phyloP scores from a whole-genome alignment of 2,797 vertebrate genomes.

The Merluccius polli region DNA sequence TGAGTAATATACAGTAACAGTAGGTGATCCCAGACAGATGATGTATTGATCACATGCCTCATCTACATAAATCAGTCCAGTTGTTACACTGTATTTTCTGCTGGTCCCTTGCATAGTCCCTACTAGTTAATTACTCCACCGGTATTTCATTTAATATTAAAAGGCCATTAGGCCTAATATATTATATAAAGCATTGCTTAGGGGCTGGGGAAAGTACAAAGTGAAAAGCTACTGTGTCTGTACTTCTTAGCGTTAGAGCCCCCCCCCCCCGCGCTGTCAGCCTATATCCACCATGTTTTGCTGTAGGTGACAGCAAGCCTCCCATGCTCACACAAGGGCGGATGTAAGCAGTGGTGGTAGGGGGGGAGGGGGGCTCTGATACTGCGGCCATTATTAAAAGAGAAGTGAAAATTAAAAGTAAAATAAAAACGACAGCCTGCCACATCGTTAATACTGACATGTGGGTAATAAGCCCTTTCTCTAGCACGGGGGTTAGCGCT shows the following conservation, averaged over 20 bases:
- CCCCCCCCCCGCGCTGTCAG: too few relatives aligned
- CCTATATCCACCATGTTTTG: too few relatives aligned
- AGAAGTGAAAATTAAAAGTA: background rate
- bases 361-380: slow-evolving; percentile 8
- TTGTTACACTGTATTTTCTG: background rate
- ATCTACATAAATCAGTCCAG: background rate
- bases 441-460: slow-evolving; percentile 42
- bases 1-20: background rate
- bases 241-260: background rate
- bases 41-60: background rate
- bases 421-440: slow-evolving; percentile 8
- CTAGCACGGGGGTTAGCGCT: background rate
- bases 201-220: background rate
- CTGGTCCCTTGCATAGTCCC: background rate
- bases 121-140: background rate
- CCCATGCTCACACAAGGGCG: background rate
- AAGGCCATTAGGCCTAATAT: background rate
- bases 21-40: background rate
- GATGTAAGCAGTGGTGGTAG: background rate
- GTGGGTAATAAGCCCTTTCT: slow-evolving; percentile 44
- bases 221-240: background rate
- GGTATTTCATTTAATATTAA: background rate
- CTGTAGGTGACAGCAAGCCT: background rate
- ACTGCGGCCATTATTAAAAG: slow-evolving; percentile 14
- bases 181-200: background rate